Base-by-base conservation (phyloP, 1,140 invertebrate species). In the Drosophila littoralis region DNA sequence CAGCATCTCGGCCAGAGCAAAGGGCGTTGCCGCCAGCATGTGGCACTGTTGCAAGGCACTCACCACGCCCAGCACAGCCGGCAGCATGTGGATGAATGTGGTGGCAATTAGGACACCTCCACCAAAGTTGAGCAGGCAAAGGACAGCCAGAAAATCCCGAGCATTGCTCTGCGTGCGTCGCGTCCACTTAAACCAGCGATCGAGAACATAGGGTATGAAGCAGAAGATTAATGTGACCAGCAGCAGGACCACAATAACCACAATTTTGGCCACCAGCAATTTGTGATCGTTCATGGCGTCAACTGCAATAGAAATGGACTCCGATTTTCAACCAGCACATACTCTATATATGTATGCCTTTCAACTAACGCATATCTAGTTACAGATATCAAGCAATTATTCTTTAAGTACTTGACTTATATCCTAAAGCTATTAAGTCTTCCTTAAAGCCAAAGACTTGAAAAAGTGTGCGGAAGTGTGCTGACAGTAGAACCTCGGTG, bases 51-150 rank as follows among this genome's bases (percentile, higher is more conserved):
- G 93, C 17, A 96, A 88, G 12, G 93, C 81, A 48, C 94, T 91
- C 17, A 96, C 93, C 22, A 94, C 94, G 81, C 96, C 95, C 42
- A 94, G 93, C 0, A 98, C 96, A 93, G 98, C 97, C 1, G 98
- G 98, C 33, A 98, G 93, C 61, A 99, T 93, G 92, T 99, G 97
- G 50, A 98, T 93, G 81, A 98, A 97, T 4, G 97, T 97, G 1
- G 98, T 98, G 57, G 96, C 96, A 64, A 99, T 94, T 2, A 99
- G 94, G 1, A 98, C 97, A 1, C 98, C 98, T 6, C 97, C 98
- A 6, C 97, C 97, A 78, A 98, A 97, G 65, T 96, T 97, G 8
- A 98, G 93, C 6, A 98, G 91, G 22, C 95, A 81, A 54, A 93
- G 79, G 0, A 95, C 93, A 3, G 93, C 77, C 54, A 74, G 90